These are phyloP conservation scores for Cotesia glomerata DNA, from an alignment of 1,140 invertebrate genomes.

Conservation along the genomic window DNA sequence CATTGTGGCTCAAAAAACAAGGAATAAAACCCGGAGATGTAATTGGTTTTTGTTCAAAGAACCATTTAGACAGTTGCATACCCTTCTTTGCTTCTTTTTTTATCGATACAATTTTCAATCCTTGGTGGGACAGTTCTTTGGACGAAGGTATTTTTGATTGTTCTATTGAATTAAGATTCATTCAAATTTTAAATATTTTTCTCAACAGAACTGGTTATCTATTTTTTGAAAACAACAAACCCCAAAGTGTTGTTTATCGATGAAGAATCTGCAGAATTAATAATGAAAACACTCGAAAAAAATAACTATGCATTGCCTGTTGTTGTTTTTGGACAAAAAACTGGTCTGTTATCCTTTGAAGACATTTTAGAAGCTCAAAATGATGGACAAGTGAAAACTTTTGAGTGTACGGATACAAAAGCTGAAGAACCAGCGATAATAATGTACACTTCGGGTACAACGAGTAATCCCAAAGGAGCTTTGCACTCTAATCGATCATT, in stretches of 20 bases:
- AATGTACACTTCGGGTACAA: conserved; percentile 43
- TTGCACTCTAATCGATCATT: conserved; percentile 27
- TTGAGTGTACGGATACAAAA: conserved; percentile 16
- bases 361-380: conserved; percentile 28
- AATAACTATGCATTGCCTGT: conserved; percentile 36
- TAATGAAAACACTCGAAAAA: conserved; percentile 32
- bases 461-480: conserved; percentile 42
- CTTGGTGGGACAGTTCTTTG: conserved; percentile 31
- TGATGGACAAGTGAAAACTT: conserved; percentile 19
- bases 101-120: conserved; percentile 49
- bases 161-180: not conserved
- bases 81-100: conserved; percentile 58
- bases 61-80: conserved; percentile 57
- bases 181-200: not conserved
- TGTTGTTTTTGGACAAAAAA: conserved; percentile 42
- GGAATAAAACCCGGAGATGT: conserved; percentile 57
- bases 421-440: conserved; percentile 39
- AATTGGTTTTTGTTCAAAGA: conserved; percentile 54
- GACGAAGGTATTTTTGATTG: conserved; percentile 4
- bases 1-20: conserved; percentile 52
- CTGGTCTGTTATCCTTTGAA: conserved; percentile 20
- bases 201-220: conserved; percentile 27
- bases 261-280: conserved; percentile 24
- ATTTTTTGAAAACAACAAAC: conserved; percentile 42
- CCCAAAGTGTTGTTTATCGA: conserved; percentile 52